Base-by-base conservation (phyloP, 2,888 invertebrate species). In the Ornithoptera alexandrae region DNA sequence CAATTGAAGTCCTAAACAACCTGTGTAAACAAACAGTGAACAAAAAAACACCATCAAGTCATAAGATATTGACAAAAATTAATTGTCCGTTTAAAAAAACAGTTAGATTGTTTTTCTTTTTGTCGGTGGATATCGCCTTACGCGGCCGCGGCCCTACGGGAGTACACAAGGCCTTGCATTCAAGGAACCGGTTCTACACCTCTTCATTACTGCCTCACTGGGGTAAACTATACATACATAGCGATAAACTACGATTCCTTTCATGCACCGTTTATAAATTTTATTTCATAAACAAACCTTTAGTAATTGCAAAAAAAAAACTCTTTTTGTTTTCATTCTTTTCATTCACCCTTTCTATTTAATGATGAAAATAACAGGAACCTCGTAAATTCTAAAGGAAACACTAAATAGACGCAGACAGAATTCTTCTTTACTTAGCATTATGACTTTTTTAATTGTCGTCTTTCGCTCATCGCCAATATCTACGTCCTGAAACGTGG, bases 181-280 rank as follows among this genome's bases (percentile, higher is more conserved):
- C 68, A 68, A 62, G 70, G 72, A 82, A 87, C 88, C 87, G 86
- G 87, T 87, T 87, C 77, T 70, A 73, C 72, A 80, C 77, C 80
- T 85, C 84, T 87, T 86, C 83, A 86, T 87, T 85, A 86, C 80
- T 69, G 72, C 72, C 69, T 72, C 72, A 73, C 68, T 71, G 67
- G 71, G 71, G 65, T 72, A 30, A 30, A 30, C 30, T 30, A 73
- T 73, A 74, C 76, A 71, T 74, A 75, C 71, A 73, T 75, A 75
- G 72, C 63, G 72, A 75, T 75, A 75, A 76, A 79, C 75, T 73
- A 72, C 70, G 74, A 72, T 74, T 76, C 73, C 59, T 65, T 70
- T 72, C 67, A 72, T 65, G 57, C 66, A 53, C 58, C 18, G 42
- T 58, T 22, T 50, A 59, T 63, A 60, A 46, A 66, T 64, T 64